These are phyloP conservation scores for Sus cebifrons DNA, from an alignment of 2,797 vertebrate species.

Conservation along the genomic window DNA sequence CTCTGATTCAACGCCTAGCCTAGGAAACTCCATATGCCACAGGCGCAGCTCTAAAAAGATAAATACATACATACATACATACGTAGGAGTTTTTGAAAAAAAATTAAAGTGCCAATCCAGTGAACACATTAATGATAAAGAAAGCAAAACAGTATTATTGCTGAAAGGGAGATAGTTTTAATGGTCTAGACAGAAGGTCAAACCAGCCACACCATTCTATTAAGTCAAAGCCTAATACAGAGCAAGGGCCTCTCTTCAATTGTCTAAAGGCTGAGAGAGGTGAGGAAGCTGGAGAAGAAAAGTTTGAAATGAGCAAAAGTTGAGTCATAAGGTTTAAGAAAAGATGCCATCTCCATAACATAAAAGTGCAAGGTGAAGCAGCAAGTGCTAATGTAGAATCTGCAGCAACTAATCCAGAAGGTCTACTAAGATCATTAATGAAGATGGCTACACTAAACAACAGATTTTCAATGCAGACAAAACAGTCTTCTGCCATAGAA, in stretches of 20 bases:
- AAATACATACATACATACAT: too few relatives aligned
- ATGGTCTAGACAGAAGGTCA: neutral
- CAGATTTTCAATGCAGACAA: neutral
- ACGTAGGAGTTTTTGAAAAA: neutral
- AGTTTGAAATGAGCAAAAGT: neutral
- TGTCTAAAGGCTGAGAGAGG: neutral
- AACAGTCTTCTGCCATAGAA: neutral
- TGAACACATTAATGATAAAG: neutral
- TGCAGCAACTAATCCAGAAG: neutral
- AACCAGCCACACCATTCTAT: neutral
- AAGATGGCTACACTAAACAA: neutral
- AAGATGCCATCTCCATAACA: neutral
- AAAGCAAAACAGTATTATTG: neutral
- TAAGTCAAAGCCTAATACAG: neutral
- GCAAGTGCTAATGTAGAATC: neutral
- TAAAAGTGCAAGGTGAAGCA: neutral
- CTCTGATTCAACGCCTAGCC: too few relatives aligned
- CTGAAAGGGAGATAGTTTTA: neutral
- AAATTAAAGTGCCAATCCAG: neutral
- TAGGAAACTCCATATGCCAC: too few relatives aligned
- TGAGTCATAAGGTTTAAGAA: neutral
- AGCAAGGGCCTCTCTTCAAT: neutral
- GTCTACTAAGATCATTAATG: neutral
- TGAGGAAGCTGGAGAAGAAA: neutral
- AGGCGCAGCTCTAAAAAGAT: too few relatives aligned